A percentile compares a stretch with the other conserved stretches of the same genome.
Conservation (phyloP, 2,888 invertebrate species). For the Metallyticus violacea region DNA sequence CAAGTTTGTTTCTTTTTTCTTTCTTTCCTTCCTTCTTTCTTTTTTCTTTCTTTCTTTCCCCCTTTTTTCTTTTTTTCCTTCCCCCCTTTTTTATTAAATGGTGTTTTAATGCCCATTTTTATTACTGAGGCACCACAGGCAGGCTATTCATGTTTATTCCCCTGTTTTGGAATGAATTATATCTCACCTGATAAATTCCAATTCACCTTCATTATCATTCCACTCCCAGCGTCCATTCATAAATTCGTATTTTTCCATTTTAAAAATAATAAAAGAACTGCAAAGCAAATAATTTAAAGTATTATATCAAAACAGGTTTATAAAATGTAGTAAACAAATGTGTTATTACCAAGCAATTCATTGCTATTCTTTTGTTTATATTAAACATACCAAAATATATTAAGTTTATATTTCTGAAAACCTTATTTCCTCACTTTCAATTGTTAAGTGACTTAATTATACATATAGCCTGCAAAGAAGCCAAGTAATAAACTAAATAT, state of each 20-base stretch:
- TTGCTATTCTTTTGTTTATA: neutral
- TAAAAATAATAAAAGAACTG: neutral
- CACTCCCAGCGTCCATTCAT: conserved; percentile 53
- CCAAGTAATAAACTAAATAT: too few relatives aligned
- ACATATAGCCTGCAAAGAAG: too few relatives aligned
- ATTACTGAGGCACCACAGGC: too few relatives aligned
- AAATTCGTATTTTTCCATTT: neutral
- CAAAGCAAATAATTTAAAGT: neutral
- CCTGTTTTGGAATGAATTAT: conserved; percentile 13
- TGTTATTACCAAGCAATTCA: neutral
- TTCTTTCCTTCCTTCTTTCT: too few relatives aligned
- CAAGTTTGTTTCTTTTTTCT: too few relatives aligned
- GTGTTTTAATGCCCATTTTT: too few relatives aligned
- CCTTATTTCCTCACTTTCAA: neutral
- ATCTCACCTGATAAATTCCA: conserved; percentile 47
- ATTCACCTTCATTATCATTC: conserved; percentile 45
- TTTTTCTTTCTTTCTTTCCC: too few relatives aligned
- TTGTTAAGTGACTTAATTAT: too few relatives aligned
- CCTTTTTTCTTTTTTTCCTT: too few relatives aligned
- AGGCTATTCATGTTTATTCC: too few relatives aligned
- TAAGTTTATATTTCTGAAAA: neutral
- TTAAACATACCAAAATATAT: neutral
- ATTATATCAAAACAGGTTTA: neutral
- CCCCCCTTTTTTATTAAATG: too few relatives aligned
- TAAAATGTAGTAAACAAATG: neutral